These are phyloP conservation scores for Nasonovia ribisnigri DNA, from an alignment of 2,888 invertebrate species.

Conservation along the genomic window DNA sequence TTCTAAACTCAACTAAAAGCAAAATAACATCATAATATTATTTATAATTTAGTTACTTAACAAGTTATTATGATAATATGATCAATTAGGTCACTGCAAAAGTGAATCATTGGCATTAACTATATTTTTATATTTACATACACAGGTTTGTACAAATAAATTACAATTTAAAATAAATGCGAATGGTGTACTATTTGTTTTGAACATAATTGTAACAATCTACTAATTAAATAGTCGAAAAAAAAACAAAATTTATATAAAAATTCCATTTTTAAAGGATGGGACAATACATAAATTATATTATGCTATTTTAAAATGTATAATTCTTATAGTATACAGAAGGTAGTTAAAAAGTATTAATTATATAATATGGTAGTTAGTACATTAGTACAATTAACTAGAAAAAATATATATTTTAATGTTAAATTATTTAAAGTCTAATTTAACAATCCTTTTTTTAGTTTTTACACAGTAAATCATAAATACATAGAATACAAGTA, in stretches of 20 bases:
- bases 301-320: background rate
- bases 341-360: background rate
- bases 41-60: slow-evolving; percentile 47
- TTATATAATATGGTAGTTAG: background rate
- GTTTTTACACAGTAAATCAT: background rate
- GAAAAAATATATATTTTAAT: background rate
- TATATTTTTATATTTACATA: slow-evolving; percentile 39
- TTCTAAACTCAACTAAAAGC: slow-evolving; percentile 51
- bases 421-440: background rate
- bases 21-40: slow-evolving; percentile 35
- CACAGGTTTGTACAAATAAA: slow-evolving; percentile 41
- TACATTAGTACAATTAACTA: slow-evolving; percentile 6
- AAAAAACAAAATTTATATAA: background rate
- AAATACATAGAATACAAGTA: background rate
- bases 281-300: slow-evolving; percentile 1
- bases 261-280: background rate
- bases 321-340: background rate
- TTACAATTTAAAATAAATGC: slow-evolving; percentile 38
- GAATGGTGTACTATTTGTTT: background rate
- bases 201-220: slow-evolving; percentile 17
- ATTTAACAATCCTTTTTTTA: background rate
- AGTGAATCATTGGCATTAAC: slow-evolving; percentile 12
- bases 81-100: background rate
- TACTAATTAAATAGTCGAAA: background rate
- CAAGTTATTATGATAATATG: slow-evolving; percentile 7